Evolutionary conservation across 2,797 vertebrate species (phyloP).

Genomic region (Brachyalestes nurse): DNA sequence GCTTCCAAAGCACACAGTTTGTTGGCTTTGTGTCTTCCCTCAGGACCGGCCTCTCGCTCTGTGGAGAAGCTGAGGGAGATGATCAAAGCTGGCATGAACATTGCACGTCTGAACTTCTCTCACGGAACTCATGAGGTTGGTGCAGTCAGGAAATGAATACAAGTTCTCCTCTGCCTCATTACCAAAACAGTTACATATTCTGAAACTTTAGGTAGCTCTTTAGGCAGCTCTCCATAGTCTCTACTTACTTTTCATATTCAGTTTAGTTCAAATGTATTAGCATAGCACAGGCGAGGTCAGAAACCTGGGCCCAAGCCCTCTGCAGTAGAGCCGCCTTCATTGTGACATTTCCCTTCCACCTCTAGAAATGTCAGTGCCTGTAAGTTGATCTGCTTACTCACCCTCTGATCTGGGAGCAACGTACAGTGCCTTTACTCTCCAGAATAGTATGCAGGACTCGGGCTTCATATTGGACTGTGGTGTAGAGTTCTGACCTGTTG

Average conservation of each 20-base stretch:
- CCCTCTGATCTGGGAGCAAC: conserved; percentile 9
- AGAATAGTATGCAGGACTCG: conserved; percentile 39
- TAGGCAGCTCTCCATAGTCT: background rate
- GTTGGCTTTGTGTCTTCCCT: background rate
- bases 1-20: background rate
- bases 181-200: background rate
- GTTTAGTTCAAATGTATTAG: background rate
- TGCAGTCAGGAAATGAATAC: background rate
- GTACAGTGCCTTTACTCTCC: conserved; percentile 39
- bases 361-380: conserved; percentile 62
- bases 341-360: conserved; percentile 63
- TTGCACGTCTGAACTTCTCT: conserved; percentile 98
- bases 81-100: conserved; percentile 98
- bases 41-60: conserved; percentile 92
- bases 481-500: conserved; percentile 62
- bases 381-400: conserved; percentile 71
- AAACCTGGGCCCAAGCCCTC: background rate
- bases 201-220: background rate
- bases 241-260: background rate
- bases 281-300: background rate
- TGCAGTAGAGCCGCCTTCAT: conserved; percentile 6
- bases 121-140: conserved; percentile 96
- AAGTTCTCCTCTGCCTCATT: background rate
- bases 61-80: conserved; percentile 92
- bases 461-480: conserved; percentile 44